Percentiles rank a stretch among this genome's conserved stretches.
Conservation (phyloP, 2,797 vertebrate genomes). For the Heteromormyrus szaboi region DNA sequence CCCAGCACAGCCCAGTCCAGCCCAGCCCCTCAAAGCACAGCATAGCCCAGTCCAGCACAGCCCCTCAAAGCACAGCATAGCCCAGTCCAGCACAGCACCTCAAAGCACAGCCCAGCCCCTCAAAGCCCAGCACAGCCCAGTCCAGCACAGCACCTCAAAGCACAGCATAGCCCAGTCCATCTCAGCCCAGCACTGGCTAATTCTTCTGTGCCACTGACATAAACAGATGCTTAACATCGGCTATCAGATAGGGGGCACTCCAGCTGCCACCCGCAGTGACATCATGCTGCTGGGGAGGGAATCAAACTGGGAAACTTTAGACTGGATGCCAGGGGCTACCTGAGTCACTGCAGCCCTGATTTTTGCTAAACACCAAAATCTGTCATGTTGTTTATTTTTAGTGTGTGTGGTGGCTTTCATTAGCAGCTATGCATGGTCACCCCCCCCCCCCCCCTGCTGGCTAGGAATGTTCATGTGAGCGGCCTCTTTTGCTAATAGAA, state of each 20-base stretch:
- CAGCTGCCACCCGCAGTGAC: background rate
- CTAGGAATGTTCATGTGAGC: slow-evolving; percentile 77
- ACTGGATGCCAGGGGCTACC: background rate
- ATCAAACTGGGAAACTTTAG: background rate
- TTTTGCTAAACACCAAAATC: background rate
- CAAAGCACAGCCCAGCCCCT: background rate
- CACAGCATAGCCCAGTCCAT: background rate
- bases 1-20: background rate
- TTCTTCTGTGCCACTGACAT: background rate
- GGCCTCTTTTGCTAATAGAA: slow-evolving; percentile 70
- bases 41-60: no score
- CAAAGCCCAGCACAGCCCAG: background rate
- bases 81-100: no score
- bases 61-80: no score
- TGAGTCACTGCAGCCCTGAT: background rate
- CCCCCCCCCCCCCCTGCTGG: slow-evolving; percentile 58
- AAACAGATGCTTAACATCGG: background rate
- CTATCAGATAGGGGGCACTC: background rate
- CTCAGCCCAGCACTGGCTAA: background rate
- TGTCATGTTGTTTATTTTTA: background rate
- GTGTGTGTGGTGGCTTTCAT: background rate
- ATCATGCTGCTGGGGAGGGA: background rate
- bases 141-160: background rate
- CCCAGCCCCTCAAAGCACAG: background rate
- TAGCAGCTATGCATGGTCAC: background rate